phyloP scores from a whole-genome alignment of 2,797 vertebrate species.

The Arrhamphus sclerolepis region DNA sequence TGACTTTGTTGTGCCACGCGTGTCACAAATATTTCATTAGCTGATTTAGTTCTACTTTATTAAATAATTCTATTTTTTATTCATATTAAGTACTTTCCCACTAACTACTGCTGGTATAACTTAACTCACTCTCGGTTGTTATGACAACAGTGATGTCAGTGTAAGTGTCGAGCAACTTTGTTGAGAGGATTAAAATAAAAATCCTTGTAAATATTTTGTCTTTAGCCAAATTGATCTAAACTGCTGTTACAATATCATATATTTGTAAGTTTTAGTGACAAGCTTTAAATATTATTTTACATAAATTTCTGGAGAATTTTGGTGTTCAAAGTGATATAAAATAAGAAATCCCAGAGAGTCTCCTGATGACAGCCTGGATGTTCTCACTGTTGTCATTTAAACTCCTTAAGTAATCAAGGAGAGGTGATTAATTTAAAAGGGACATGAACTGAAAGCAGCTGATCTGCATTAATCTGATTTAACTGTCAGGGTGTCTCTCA shows the following conservation, averaged over 20 bases:
- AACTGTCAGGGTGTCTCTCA: conserved; percentile 42
- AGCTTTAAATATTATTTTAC: background rate
- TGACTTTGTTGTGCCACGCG: background rate
- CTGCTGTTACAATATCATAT: background rate
- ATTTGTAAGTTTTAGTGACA: background rate
- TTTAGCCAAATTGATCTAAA: no score
- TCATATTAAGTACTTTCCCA: no score
- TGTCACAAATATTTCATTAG: background rate
- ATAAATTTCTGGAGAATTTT: background rate
- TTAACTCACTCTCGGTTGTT: no score
- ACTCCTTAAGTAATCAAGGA: conserved; percentile 39
- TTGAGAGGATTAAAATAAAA: no score
- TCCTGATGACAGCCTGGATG: background rate
- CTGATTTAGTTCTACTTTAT: background rate
- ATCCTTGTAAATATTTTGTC: no score
- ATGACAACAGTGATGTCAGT: no score
- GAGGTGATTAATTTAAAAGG: conserved; percentile 36
- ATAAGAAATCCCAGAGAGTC: background rate
- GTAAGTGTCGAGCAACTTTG: no score
- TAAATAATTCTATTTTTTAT: no score
- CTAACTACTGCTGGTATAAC: no score
- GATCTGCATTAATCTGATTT: conserved; percentile 52
- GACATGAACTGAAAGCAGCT: conserved; percentile 36
- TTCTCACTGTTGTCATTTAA: conserved; percentile 20
- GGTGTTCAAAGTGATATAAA: background rate